Evolutionary conservation across 2,888 invertebrate species (phyloP).

Genomic region (Cylindroiulus punctatus): DNA sequence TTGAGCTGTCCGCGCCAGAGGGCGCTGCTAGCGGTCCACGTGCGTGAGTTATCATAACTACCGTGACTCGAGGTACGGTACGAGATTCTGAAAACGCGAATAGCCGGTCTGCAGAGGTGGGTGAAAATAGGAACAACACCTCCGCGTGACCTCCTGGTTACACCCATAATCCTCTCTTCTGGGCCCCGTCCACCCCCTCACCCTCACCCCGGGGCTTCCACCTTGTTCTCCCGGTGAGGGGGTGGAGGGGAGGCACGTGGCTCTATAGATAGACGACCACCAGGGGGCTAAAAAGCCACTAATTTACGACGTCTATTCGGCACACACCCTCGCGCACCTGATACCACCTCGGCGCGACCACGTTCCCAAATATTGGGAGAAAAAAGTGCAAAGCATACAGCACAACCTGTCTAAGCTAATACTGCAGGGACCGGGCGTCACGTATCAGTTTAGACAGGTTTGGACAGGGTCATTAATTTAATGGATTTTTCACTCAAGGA

Average conservation of each 20-base stretch:
- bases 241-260: conserved; percentile 35
- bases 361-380: neutral
- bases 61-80: neutral
- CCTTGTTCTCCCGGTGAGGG: neutral
- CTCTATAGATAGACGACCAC: conserved; percentile 20
- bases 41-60: neutral
- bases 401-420: too few relatives aligned
- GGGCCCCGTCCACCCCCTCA: conserved; percentile 7
- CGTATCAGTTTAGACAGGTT: too few relatives aligned
- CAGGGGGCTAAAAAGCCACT: conserved; percentile 27
- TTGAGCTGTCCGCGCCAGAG: neutral
- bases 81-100: neutral
- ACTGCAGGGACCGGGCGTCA: too few relatives aligned
- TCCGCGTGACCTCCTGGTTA: conserved; percentile 31
- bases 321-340: conserved; percentile 25
- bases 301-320: conserved; percentile 29
- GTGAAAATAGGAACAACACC: conserved; percentile 29
- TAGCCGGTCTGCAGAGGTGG: neutral
- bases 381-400: too few relatives aligned
- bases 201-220: conserved; percentile 30
- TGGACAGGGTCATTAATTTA: too few relatives aligned
- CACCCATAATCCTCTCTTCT: conserved; percentile 34
- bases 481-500: too few relatives aligned
- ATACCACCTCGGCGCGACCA: neutral
- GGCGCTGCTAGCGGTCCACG: neutral